Evolutionary conservation across 2,113 vertebrate species (phyloP).

Genomic region (Myrmecophaga tridactyla): DNA sequence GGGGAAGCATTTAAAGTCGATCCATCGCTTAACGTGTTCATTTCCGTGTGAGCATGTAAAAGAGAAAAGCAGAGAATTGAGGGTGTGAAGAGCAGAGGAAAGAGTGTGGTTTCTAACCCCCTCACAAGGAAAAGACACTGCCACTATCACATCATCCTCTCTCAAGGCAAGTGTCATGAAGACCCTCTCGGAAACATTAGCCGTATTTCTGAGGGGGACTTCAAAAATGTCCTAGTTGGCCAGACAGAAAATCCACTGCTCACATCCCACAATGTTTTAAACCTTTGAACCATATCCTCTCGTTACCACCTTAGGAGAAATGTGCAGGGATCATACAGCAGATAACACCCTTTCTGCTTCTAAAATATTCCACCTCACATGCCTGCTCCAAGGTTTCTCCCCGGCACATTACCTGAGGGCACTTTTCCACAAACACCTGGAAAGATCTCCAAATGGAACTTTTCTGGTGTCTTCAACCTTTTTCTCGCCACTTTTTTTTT

Average conservation of each 20-base stretch:
- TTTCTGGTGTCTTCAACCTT: neutral
- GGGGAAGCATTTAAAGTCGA: neutral
- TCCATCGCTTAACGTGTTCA: neutral
- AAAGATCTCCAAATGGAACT: neutral
- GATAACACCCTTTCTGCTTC: neutral
- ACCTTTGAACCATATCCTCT: neutral
- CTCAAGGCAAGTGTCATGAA: neutral
- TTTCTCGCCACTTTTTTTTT: neutral
- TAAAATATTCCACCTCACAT: neutral
- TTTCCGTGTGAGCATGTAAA: neutral
- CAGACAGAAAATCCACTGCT: neutral
- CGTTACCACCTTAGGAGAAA: neutral
- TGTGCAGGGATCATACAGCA: neutral
- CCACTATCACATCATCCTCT: neutral
- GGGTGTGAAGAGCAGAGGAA: neutral
- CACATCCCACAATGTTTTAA: neutral
- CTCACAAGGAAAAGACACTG: neutral
- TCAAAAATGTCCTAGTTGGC: neutral
- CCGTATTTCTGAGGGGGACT: neutral
- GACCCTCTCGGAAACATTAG: neutral
- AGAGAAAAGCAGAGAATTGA: neutral
- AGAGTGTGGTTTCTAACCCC: neutral
- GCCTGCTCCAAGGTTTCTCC: neutral
- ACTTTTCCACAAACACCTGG: neutral
- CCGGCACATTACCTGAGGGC: neutral